Evolutionary conservation across 1,140 invertebrate genomes (phyloP).

Genomic region (Drosophila sp.): DNA sequence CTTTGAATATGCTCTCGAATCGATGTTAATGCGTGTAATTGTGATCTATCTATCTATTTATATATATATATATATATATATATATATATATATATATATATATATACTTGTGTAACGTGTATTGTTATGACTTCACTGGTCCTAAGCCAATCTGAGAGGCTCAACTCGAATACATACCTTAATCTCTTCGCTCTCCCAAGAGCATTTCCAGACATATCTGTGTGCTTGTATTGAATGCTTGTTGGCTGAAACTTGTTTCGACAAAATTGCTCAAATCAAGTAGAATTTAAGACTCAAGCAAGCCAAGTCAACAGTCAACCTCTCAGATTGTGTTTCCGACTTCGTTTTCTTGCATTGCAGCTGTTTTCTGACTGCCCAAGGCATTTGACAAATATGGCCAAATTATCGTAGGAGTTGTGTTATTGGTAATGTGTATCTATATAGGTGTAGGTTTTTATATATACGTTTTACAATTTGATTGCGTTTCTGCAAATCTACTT

Average conservation of each 20-base stretch:
- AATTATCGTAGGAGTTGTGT: constrained; percentile 70
- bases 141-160: not conserved
- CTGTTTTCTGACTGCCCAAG: constrained; percentile 54
- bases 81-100: too few species aligned
- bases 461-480: not conserved
- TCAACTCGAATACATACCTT: not conserved
- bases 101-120: not conserved
- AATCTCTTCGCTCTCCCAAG: constrained; percentile 29
- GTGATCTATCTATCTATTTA: too few species aligned
- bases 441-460: not conserved
- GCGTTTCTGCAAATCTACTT: too few species aligned
- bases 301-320: constrained; percentile 19
- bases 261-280: constrained; percentile 63
- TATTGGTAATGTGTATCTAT: constrained; percentile 4
- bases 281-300: constrained; percentile 64
- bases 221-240: constrained; percentile 34
- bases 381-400: constrained; percentile 74
- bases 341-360: constrained; percentile 49
- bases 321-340: constrained; percentile 41
- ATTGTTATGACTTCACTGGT: too few species aligned
- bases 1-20: too few species aligned
- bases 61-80: too few species aligned
- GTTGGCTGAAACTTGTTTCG: constrained; percentile 63
- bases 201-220: constrained; percentile 13
- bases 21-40: not conserved